Evolutionary conservation across 2,113 vertebrate genomes (phyloP).

Genomic region (Phocoena sinus): DNA sequence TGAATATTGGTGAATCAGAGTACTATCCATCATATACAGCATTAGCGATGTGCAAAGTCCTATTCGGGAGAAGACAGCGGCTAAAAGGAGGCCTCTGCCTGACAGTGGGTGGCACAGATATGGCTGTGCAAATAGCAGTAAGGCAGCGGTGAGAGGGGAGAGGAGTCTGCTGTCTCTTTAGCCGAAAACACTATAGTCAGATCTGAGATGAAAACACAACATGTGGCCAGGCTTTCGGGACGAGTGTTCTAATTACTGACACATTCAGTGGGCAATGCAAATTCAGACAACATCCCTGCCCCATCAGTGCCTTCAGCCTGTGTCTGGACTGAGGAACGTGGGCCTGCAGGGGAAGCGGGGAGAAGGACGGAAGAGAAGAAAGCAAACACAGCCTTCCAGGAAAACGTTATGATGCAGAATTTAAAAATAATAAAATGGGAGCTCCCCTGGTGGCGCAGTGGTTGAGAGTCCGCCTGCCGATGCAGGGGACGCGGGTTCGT

Average conservation of each 20-base stretch:
- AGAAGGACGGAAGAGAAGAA: neutral
- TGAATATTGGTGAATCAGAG: neutral
- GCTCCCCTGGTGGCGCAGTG: no score
- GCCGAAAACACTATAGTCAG: neutral
- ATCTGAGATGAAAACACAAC: neutral
- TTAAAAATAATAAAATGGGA: neutral
- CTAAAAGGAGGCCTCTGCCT: neutral
- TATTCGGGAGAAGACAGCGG: neutral
- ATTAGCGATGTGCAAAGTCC: neutral
- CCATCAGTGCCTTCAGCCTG: neutral
- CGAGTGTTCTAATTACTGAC: neutral
- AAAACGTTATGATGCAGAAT: neutral
- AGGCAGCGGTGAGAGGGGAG: no score
- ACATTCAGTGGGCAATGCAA: neutral
- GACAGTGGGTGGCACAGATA: neutral
- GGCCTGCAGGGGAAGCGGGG: neutral
- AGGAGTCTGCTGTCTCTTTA: neutral
- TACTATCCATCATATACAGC: rapidly evolving
- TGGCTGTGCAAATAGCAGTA: rapidly evolving
- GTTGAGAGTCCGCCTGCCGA: no score
- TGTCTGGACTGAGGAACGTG: neutral
- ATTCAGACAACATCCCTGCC: no score
- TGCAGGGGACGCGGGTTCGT: no score
- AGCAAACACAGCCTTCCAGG: neutral
- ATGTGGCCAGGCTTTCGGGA: neutral